phyloP scores from a whole-genome alignment of 2,113 vertebrate species.

The Bubalus kerabau region DNA sequence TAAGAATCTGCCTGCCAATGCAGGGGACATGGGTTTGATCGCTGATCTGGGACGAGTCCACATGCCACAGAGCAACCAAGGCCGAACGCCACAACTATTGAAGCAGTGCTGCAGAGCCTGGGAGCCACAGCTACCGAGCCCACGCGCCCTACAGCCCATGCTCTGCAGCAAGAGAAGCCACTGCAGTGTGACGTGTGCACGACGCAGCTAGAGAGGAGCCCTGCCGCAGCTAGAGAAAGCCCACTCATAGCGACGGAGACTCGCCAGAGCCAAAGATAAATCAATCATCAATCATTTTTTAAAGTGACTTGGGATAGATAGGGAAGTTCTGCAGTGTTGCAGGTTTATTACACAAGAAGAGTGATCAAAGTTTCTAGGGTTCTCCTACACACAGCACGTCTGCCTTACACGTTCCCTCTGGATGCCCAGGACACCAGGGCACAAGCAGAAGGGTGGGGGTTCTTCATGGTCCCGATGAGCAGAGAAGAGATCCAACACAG shows the following conservation, averaged over 20 bases:
- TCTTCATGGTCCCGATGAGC: background rate
- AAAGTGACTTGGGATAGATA: background rate
- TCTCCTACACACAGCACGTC: background rate
- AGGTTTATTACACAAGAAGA: background rate
- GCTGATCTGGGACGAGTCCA: background rate
- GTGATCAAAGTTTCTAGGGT: too few species aligned
- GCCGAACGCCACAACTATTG: background rate
- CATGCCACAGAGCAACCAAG: background rate
- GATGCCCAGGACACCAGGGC: fast-evolving
- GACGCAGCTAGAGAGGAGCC: fast-evolving
- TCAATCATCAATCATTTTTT: fast-evolving
- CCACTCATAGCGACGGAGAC: background rate
- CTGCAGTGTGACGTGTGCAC: fast-evolving
- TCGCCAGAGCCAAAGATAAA: background rate
- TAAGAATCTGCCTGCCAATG: background rate
- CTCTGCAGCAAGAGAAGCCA: background rate
- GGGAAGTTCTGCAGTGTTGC: fast-evolving
- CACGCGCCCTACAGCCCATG: fast-evolving
- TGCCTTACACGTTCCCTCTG: background rate
- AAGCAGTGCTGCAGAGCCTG: background rate
- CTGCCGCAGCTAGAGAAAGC: fast-evolving
- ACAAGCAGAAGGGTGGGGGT: fast-evolving
- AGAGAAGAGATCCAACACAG: background rate
- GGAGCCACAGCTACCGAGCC: fast-evolving
- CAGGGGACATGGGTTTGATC: background rate